Percentiles rank a stretch among this genome's conserved stretches.
These are phyloP conservation scores for Torymus aiolomorphi DNA, from an alignment of 2,888 invertebrate genomes.

Conservation along the genomic window DNA sequence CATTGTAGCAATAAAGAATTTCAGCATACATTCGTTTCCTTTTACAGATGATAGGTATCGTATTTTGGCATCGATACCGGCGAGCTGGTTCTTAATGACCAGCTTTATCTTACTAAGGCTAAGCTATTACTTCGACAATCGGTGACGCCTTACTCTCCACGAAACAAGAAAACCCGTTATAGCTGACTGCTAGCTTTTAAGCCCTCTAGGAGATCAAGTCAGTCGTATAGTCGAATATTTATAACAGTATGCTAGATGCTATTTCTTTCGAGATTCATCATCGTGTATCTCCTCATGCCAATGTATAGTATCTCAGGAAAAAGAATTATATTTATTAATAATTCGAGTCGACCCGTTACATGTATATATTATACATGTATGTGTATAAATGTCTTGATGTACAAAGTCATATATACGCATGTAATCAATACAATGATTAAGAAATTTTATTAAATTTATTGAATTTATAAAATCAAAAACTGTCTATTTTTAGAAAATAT, in stretches of 20 bases:
- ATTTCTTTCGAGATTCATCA: conserved; percentile 18
- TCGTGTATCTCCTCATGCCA: conserved; percentile 2
- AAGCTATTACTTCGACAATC: conserved; percentile 69
- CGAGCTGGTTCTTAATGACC: conserved; percentile 84
- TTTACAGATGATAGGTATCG: conserved; percentile 87
- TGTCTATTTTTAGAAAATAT: too few relatives aligned
- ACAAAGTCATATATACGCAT: conserved; percentile 3
- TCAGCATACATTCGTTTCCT: conserved; percentile 64
- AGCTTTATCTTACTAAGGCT: conserved; percentile 78
- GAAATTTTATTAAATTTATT: too few relatives aligned
- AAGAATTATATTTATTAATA: conserved; percentile 27
- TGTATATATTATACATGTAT: neutral
- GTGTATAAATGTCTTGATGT: conserved; percentile 5
- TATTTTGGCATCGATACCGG: conserved; percentile 87
- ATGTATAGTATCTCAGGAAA: neutral
- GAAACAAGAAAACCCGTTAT: conserved; percentile 27
- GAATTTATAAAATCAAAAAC: too few relatives aligned
- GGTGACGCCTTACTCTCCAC: conserved; percentile 67
- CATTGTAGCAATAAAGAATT: neutral
- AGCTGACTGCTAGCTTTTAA: conserved; percentile 35
- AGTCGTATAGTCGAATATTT: conserved; percentile 37
- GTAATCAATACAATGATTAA: neutral
- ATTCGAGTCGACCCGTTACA: neutral
- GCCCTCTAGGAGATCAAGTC: conserved; percentile 26
- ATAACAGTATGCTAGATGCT: conserved; percentile 14